A percentile compares a stretch with the other conserved stretches of the same genome.
These are phyloP conservation scores for Natator depressus DNA, from an alignment of 2,113 vertebrate genomes.

Conservation along the genomic window DNA sequence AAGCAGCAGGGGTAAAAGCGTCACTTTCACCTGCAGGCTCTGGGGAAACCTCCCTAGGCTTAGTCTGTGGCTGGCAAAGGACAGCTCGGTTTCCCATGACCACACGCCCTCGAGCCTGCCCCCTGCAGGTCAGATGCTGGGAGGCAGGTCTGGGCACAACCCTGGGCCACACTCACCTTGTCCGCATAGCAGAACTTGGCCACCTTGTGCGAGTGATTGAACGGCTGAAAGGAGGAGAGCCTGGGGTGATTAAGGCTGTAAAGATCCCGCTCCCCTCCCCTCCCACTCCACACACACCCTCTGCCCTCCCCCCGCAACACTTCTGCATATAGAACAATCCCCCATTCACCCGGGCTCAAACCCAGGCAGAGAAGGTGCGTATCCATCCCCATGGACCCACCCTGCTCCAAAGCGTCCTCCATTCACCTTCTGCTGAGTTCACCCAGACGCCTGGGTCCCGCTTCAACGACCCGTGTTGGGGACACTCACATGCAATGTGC, in stretches of 20 bases:
- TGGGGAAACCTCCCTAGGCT: background rate
- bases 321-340: background rate
- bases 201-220: conserved; percentile 91
- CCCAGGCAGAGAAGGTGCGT: background rate
- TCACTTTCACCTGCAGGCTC: background rate
- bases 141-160: no score
- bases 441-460: background rate
- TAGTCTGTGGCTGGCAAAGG: background rate
- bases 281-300: no score
- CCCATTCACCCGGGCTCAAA: fast-evolving
- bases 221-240: conserved; percentile 82
- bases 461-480: no score
- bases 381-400: background rate
- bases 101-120: background rate
- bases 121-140: background rate
- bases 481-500: no score
- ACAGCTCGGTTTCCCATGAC: background rate
- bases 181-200: conserved; percentile 97
- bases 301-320: background rate
- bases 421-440: background rate
- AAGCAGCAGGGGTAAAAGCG: background rate
- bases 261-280: background rate
- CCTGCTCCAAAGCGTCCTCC: background rate
- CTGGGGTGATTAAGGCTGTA: fast-evolving
- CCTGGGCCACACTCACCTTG: conserved; percentile 80